These are phyloP conservation scores for Galbula dea DNA, from an alignment of 2,113 vertebrate species.

Conservation along the genomic window DNA sequence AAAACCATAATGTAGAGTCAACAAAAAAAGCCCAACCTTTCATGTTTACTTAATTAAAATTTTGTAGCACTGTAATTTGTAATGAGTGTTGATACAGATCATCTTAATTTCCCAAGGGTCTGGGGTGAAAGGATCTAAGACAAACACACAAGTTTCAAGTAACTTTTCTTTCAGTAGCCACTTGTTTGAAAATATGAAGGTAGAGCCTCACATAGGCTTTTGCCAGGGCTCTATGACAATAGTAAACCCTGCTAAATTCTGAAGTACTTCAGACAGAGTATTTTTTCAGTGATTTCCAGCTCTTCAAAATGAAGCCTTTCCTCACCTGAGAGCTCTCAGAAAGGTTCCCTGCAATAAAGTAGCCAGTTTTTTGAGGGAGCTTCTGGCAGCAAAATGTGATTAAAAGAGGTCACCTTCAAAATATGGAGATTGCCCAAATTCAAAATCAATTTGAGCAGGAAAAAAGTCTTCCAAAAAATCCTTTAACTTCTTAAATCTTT, in stretches of 20 bases:
- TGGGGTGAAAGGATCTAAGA: background rate
- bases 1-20: background rate
- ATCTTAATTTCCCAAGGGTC: background rate
- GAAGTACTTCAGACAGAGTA: background rate
- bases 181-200: background rate
- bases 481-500: background rate
- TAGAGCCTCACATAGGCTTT: background rate
- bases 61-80: background rate
- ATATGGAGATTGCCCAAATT: background rate
- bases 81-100: background rate
- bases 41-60: background rate
- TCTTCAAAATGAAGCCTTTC: background rate
- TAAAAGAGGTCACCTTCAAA: background rate
- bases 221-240: background rate
- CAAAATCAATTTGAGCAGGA: background rate
- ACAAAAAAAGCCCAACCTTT: background rate
- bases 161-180: background rate
- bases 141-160: background rate
- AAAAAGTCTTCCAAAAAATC: background rate
- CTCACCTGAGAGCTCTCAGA: background rate
- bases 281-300: background rate
- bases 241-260: background rate
- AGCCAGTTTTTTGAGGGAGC: background rate
- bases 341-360: background rate
- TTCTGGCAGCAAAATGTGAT: background rate